Base-by-base conservation (phyloP, 2,113 vertebrate species). In the Pygoscelis antarcticus region DNA sequence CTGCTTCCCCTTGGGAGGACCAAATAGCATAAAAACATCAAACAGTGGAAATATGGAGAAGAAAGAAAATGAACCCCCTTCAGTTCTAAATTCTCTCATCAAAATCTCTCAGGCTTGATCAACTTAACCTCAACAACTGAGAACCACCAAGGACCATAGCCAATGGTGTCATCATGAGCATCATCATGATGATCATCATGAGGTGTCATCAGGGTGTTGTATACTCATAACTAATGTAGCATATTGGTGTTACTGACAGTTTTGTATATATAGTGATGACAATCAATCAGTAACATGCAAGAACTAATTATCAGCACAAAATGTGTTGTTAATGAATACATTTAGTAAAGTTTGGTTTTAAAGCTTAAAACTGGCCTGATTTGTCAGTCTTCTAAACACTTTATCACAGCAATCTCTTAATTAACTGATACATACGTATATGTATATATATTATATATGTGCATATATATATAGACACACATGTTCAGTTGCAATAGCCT, bases 401-500 rank as follows among this genome's bases (percentile, higher is more conserved):
- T 22, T 54, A 20, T 42, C 18, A 72, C 26, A 55, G 10, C 25
- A 68, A 49, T 88, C 13, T 87, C 51, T 57, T 54, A 87, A 52
- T 77, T 77, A 74, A 61, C 19, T 38, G 49, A 74, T 44, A 66
- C 26, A 27, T 40, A 32, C 3, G 8, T 44, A 29, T 20, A n/a
- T 5, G 1, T 21, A 25, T 60, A 12, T 44, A 13, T 54, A n/a
- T 40, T 60, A 11, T 68, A 40, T 51, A 30, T 60, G 7, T 54
- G 25, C 13, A 36, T 14, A 21, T 6, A 13, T 14, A 49, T 1
- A 54, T 1, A 69, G 5, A 38, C 10, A 12, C 11, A 51, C 0
- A 10, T 40, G 29, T 23, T 79, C 29, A 68, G 7, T 52, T 76
- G 44, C 47, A 69, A 1, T 26, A 26, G 16, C 17, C 14, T 79